phyloP scores from a whole-genome alignment of 2,797 vertebrate species.

The Cyclopterus lumpus region DNA sequence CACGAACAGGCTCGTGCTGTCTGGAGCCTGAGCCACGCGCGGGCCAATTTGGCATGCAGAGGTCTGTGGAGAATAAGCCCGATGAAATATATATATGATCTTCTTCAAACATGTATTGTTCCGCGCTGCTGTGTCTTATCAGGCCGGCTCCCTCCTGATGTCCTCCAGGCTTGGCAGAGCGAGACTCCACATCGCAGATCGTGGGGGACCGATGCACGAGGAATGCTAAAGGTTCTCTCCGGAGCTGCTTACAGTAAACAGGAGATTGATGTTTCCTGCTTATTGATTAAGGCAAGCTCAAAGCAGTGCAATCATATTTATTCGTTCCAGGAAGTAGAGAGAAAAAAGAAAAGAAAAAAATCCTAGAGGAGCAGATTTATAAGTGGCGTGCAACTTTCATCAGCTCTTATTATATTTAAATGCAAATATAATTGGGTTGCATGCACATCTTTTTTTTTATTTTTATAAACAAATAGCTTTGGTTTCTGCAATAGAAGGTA shows the following conservation, averaged over 20 bases:
- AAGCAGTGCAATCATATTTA: not conserved
- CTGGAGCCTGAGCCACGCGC: slow-evolving; percentile 74
- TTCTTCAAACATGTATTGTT: slow-evolving; percentile 86
- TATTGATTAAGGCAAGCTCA: slow-evolving; percentile 18
- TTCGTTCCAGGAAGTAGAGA: not conserved
- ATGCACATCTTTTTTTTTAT: too few species aligned
- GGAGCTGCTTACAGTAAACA: slow-evolving; percentile 30
- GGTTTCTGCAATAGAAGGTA: not conserved
- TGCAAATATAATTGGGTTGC: not conserved
- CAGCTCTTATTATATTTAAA: not conserved
- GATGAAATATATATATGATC: slow-evolving; percentile 89
- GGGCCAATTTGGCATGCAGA: slow-evolving; percentile 85
- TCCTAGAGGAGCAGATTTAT: not conserved
- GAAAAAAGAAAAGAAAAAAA: not conserved
- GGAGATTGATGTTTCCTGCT: not conserved
- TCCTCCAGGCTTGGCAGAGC: slow-evolving; percentile 71
- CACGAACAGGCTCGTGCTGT: slow-evolving; percentile 77
- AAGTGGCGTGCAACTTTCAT: not conserved
- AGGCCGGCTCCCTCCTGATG: slow-evolving; percentile 73
- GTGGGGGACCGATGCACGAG: slow-evolving; percentile 35
- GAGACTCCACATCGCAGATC: slow-evolving; percentile 57
- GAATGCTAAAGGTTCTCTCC: slow-evolving; percentile 45
- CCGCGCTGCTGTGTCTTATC: slow-evolving; percentile 80
- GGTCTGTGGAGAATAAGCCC: slow-evolving; percentile 82
- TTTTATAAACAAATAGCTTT: not conserved